Percentiles rank a stretch among this genome's conserved stretches.
phyloP scores from a whole-genome alignment of 1,140 invertebrate species.

The Batillaria attramentaria region DNA sequence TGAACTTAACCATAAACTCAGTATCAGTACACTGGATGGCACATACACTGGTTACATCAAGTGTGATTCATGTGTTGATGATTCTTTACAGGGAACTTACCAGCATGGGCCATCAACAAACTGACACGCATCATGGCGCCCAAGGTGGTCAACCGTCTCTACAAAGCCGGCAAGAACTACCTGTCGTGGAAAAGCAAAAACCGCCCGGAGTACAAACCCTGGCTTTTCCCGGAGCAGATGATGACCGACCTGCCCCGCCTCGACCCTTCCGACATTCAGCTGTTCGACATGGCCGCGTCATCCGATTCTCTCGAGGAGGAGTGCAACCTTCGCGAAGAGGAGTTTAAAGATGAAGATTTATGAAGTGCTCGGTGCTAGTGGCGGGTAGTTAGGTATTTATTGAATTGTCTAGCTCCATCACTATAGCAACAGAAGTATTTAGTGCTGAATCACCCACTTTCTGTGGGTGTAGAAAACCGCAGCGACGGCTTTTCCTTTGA shows the following conservation, averaged over 20 bases:
- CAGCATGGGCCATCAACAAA: constrained; percentile 91
- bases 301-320: constrained; percentile 51
- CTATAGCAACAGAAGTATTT: too few species aligned
- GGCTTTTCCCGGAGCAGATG: constrained; percentile 89
- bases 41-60: background rate
- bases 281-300: constrained; percentile 42
- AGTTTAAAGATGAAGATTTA: constrained; percentile 52
- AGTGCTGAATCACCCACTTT: too few species aligned
- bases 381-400: too few species aligned
- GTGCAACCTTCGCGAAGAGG: constrained; percentile 53
- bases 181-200: constrained; percentile 84
- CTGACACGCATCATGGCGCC: constrained; percentile 89
- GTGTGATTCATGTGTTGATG: background rate
- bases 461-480: too few species aligned
- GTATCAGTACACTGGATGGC: background rate
- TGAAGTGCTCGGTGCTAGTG: constrained; percentile 6
- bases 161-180: constrained; percentile 86
- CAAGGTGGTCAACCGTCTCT: constrained; percentile 85
- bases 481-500: background rate
- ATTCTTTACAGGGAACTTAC: constrained; percentile 79
- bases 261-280: constrained; percentile 54
- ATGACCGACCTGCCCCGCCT: constrained; percentile 53
- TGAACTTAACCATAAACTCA: background rate
- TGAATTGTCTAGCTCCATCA: too few species aligned
- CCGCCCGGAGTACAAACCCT: constrained; percentile 85